Evolutionary conservation across 2,797 vertebrate species (phyloP).

Genomic region (Notolabrus celidotus): DNA sequence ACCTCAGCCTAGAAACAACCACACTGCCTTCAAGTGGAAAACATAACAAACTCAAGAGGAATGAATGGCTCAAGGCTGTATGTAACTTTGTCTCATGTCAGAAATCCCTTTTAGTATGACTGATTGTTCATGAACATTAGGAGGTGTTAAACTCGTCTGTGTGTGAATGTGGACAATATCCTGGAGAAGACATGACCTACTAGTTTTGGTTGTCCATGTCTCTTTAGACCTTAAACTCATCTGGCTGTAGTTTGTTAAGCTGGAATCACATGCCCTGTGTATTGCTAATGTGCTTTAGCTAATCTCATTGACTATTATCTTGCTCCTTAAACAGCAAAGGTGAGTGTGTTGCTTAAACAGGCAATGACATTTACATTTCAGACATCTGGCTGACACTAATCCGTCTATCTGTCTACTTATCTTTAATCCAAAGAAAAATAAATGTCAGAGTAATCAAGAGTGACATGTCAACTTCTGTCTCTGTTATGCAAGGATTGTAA

Average conservation of each 20-base stretch:
- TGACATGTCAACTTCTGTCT: neutral
- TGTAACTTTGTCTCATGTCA: slow-evolving; percentile 5
- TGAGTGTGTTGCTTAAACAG: neutral
- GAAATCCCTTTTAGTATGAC: neutral
- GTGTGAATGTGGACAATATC: neutral
- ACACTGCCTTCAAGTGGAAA: slow-evolving; percentile 1
- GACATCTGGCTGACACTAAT: slow-evolving; percentile 4
- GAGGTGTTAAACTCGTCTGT: neutral
- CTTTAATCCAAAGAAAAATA: no score
- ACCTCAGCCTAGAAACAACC: neutral
- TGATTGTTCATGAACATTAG: neutral
- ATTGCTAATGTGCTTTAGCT: slow-evolving; percentile 5
- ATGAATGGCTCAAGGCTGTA: slow-evolving; percentile 10
- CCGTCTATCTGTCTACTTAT: no score
- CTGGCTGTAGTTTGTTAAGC: neutral
- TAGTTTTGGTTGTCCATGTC: neutral
- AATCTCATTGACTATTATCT: slow-evolving; percentile 4
- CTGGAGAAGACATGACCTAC: neutral
- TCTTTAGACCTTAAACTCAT: neutral
- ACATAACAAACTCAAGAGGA: slow-evolving; percentile 5
- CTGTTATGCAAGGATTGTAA: neutral
- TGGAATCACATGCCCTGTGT: neutral
- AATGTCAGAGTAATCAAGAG: neutral
- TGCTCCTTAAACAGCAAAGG: slow-evolving; percentile 19
- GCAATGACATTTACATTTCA: slow-evolving; percentile 22